phyloP scores from a whole-genome alignment of 2,797 vertebrate species.

The Pelobates cultripes region DNA sequence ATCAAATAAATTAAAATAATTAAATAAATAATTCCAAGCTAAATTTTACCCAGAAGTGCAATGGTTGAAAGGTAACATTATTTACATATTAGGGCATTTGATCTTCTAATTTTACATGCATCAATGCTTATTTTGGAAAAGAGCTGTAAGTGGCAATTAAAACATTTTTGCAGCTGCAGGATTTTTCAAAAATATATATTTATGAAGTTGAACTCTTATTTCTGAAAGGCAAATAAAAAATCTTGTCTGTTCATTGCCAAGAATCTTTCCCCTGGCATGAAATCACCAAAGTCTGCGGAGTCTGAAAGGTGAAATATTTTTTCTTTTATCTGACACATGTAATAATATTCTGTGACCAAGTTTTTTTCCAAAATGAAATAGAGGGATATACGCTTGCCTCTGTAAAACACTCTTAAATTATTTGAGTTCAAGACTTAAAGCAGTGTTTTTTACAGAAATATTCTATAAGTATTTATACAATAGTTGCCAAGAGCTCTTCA shows the following conservation, averaged over 20 bases:
- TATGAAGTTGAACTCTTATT: constrained; percentile 20
- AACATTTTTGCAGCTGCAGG: constrained; percentile 35
- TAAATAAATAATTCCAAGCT: not conserved
- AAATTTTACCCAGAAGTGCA: constrained; percentile 2
- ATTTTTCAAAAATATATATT: constrained; percentile 27
- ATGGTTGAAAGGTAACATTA: constrained; percentile 23
- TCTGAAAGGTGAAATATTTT: too few species aligned
- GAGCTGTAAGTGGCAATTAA: constrained; percentile 37
- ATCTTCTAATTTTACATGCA: constrained; percentile 36
- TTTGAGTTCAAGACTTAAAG: too few species aligned
- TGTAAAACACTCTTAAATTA: too few species aligned
- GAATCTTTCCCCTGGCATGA: constrained; percentile 9
- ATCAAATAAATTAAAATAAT: too few species aligned
- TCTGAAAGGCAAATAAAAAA: constrained; percentile 40
- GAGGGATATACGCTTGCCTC: too few species aligned
- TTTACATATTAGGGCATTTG: constrained; percentile 35
- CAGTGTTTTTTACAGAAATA: too few species aligned
- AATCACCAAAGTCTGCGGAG: constrained; percentile 7
- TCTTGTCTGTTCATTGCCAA: constrained; percentile 20
- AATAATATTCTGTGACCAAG: too few species aligned
- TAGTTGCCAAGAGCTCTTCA: too few species aligned
- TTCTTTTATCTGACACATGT: too few species aligned
- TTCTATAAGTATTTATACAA: too few species aligned
- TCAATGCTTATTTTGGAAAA: constrained; percentile 30
- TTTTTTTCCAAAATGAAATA: too few species aligned